Conservation (phyloP, 2,797 vertebrate genomes). For the Tokudaia tokunoshimensis region DNA sequence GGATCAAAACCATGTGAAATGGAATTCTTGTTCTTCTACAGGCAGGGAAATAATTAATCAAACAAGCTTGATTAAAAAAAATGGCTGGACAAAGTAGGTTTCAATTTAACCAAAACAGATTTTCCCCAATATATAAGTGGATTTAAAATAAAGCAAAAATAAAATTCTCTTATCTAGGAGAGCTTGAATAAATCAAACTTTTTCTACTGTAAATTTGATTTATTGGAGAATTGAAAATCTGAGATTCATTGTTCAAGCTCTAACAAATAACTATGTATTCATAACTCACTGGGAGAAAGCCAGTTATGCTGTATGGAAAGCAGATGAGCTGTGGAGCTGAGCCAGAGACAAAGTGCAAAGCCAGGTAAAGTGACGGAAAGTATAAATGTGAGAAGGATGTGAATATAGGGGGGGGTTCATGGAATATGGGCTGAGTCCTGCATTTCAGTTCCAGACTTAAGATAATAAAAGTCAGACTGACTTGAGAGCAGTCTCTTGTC, state of each 20-base stretch:
- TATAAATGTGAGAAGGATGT: background rate
- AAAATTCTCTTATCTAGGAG: background rate
- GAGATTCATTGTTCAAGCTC: background rate
- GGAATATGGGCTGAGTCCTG: background rate
- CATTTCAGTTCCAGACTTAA: background rate
- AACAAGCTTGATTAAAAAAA: background rate
- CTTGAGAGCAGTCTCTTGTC: constrained; percentile 6
- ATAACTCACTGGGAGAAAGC: constrained; percentile 54
- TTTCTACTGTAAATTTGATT: constrained; percentile 13
- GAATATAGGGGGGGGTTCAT: background rate
- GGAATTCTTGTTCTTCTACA: background rate
- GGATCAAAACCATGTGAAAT: background rate
- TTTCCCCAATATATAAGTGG: constrained; percentile 19
- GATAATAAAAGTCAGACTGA: constrained; percentile 21
- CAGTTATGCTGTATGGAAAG: background rate
- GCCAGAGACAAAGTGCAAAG: background rate
- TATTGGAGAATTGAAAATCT: constrained; percentile 50
- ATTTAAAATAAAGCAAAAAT: constrained; percentile 16
- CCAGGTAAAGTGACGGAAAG: constrained; percentile 10
- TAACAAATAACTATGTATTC: background rate
- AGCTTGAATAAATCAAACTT: constrained; percentile 43
- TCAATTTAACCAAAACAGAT: constrained; percentile 50
- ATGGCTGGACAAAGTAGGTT: background rate
- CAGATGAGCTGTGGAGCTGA: constrained; percentile 35
- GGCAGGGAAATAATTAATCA: background rate